Percentiles rank a stretch among this genome's conserved stretches.
Conservation (phyloP, 2,797 vertebrate species). For the Scyliorhinus canicula region DNA sequence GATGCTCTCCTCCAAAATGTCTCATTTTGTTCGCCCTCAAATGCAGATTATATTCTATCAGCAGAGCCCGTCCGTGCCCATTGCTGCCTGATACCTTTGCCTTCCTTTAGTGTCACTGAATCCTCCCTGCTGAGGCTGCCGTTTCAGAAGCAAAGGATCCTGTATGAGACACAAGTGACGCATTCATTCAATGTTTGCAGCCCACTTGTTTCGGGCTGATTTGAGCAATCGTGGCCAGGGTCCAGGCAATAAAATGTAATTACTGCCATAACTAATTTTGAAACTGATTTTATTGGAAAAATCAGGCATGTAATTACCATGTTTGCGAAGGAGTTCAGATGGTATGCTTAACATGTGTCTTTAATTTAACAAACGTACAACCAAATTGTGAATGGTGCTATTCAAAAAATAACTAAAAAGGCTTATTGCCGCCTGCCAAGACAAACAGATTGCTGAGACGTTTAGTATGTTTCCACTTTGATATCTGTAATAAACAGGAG, state of each 20-base stretch:
- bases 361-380: constrained; percentile 18
- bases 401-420: background rate
- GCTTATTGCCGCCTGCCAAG: background rate
- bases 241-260: constrained; percentile 25
- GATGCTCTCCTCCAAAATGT: background rate
- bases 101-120: background rate
- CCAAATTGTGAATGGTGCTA: constrained; percentile 14
- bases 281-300: constrained; percentile 24
- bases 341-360: constrained; percentile 24
- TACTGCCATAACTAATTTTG: constrained; percentile 11
- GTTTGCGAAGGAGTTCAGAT: background rate
- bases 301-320: constrained; percentile 16
- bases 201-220: background rate
- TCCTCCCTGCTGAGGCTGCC: background rate
- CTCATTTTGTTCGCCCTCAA: background rate
- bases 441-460: background rate
- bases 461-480: background rate
- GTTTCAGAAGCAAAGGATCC: no score
- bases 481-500: constrained; percentile 26
- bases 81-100: background rate
- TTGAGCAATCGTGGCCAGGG: background rate
- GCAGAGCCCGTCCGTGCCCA: no score
- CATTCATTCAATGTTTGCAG: background rate
- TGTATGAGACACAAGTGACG: background rate
- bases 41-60: background rate